Evolutionary conservation across 2,888 invertebrate genomes (phyloP).

Genomic region (Drosophila peninsularis): DNA sequence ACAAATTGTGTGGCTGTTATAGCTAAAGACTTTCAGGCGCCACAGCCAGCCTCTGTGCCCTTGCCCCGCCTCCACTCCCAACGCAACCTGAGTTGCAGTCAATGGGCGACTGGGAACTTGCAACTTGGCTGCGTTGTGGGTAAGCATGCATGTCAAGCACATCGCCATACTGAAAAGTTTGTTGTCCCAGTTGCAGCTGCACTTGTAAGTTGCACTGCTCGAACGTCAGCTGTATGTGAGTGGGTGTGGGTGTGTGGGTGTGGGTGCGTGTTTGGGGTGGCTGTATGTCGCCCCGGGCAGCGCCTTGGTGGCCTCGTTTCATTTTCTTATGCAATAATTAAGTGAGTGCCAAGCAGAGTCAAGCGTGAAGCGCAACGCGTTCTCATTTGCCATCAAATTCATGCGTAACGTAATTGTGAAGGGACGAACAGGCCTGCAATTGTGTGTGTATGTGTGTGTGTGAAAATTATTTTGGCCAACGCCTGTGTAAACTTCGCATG

Average conservation of each 20-base stretch:
- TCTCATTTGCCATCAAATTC: slow-evolving; percentile 68
- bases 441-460: slow-evolving; percentile 8
- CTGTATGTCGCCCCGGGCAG: slow-evolving; percentile 25
- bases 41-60: background rate
- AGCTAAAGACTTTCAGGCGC: slow-evolving; percentile 26
- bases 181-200: slow-evolving; percentile 66
- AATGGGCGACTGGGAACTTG: slow-evolving; percentile 35
- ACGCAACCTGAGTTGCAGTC: slow-evolving; percentile 24
- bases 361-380: slow-evolving; percentile 66
- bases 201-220: slow-evolving; percentile 36
- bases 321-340: slow-evolving; percentile 76
- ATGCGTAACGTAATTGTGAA: slow-evolving; percentile 65
- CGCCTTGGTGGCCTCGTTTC: slow-evolving; percentile 73
- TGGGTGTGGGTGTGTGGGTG: slow-evolving; percentile 10
- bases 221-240: slow-evolving; percentile 34
- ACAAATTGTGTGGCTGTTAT: slow-evolving; percentile 28
- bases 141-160: slow-evolving; percentile 78
- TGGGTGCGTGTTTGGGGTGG: slow-evolving; percentile 1
- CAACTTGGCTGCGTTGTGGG: slow-evolving; percentile 39
- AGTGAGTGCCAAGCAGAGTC: slow-evolving; percentile 77
- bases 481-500: slow-evolving; percentile 66
- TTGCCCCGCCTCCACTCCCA: background rate
- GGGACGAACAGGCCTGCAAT: slow-evolving; percentile 15
- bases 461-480: slow-evolving; percentile 41
- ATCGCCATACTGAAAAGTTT: slow-evolving; percentile 70